These are phyloP conservation scores for Eulemur coronatus DNA, from an alignment of 2,797 vertebrate species.

Conservation along the genomic window DNA sequence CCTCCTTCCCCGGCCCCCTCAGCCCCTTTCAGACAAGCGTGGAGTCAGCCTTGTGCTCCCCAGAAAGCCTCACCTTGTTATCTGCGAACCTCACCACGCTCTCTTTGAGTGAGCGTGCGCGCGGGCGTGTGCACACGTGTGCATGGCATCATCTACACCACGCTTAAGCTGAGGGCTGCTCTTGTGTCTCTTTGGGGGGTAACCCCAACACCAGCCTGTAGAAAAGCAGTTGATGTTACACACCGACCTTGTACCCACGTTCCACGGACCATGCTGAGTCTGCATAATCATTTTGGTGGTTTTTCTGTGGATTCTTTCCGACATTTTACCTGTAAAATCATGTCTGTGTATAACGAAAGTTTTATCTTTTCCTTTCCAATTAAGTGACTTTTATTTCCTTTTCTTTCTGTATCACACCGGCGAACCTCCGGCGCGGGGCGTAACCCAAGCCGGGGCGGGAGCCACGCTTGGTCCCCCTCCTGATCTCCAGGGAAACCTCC, in stretches of 20 bases:
- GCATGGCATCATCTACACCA: too few relatives aligned
- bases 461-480: too few relatives aligned
- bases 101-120: not conserved
- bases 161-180: too few relatives aligned
- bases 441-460: accelerated
- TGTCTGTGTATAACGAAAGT: not conserved
- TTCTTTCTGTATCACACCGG: not conserved
- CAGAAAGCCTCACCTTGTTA: not conserved
- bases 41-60: not conserved
- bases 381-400: not conserved
- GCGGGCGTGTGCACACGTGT: accelerated
- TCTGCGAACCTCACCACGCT: not conserved
- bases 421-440: accelerated
- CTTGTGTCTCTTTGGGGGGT: not conserved
- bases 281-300: not conserved
- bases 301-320: not conserved
- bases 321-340: not conserved
- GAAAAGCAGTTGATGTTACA: not conserved
- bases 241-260: not conserved
- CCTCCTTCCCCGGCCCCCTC: not conserved
- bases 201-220: too few relatives aligned
- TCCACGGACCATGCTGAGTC: not conserved
- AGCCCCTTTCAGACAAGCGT: not conserved
- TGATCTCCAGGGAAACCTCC: too few relatives aligned
- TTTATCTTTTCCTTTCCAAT: not conserved